Base-by-base conservation (phyloP, 2,888 invertebrate species). In the Cataglyphis albicans region DNA sequence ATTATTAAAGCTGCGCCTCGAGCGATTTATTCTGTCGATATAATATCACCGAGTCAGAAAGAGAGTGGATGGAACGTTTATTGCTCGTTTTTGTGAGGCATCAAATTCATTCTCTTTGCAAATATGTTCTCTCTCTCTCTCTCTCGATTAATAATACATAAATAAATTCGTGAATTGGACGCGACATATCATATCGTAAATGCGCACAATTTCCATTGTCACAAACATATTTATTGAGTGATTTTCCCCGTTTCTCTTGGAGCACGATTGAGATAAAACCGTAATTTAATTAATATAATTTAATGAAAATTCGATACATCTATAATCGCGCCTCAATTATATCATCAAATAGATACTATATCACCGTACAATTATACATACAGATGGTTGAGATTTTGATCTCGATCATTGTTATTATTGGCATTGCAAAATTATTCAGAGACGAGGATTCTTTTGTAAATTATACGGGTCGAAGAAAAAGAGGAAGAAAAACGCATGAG, bases 391-490 rank as follows among this genome's bases (percentile, higher is more conserved):
- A 12, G 38, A 55, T 18, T 38, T 44, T 3, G 21, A 25, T 25
- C 25, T 25, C 25, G 25, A 75, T 55, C 18, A 29, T 84, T 83
- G n/a, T n/a, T 48, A 72, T 83, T 78, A n/a, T 9, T 6, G 52
- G 15, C 3, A 29, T 9, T 18, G 15, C 12, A 32, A 82, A 85
- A 82, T 85, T 80, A 80, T 73, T 18, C 70, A 15, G 21, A 52
- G 52, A 41, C 35, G 12, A 61, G 48, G 44, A 57, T 78, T 41
- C 18, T 78, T 78, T 68, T 10, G 21, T 57, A 21, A 57, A 32
- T 78, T 29, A 21, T n/a, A 15, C 10, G 55, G 7, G 21, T 57
- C 32, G 41, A 21, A 38, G 12, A 25, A 29, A 44, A 61, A 10
- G 25, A 15, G 29, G 29, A 29, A 61, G 21, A 52, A n/a, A 68